A percentile compares a stretch with the other conserved stretches of the same genome.
These are phyloP conservation scores for Oxyscelio sp. DNA, from an alignment of 2,888 invertebrate species.

Conservation along the genomic window DNA sequence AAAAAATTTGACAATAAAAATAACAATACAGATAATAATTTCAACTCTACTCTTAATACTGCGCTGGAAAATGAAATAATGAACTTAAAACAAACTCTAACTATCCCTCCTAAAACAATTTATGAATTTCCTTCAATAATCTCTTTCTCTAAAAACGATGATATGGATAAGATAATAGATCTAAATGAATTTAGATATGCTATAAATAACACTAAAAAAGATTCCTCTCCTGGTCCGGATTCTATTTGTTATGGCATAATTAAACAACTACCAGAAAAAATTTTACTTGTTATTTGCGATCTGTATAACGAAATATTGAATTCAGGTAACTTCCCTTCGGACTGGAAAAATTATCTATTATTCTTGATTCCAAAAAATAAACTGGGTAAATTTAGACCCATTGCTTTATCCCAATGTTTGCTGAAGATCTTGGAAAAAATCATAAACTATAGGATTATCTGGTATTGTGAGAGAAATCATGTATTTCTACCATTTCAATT, in stretches of 20 bases:
- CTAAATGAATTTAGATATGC: background rate
- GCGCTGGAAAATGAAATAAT: background rate
- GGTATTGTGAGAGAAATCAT: background rate
- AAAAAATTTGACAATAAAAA: slow-evolving; percentile 4
- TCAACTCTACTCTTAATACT: background rate
- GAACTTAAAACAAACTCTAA: background rate
- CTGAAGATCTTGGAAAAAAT: background rate
- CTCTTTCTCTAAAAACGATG: no score
- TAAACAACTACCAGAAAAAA: background rate
- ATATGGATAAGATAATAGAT: background rate
- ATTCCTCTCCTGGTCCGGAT: background rate
- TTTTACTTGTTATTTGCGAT: background rate
- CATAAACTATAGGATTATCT: background rate
- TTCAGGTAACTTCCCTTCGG: background rate
- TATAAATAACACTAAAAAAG: background rate
- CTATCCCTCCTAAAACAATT: background rate
- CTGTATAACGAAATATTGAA: background rate
- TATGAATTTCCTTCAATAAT: background rate
- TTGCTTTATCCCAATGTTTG: no score
- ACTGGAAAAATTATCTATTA: background rate
- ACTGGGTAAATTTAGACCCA: no score
- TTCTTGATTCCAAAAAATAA: background rate
- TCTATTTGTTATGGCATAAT: background rate
- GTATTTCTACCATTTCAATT: background rate
- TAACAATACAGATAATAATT: background rate